phyloP scores from a whole-genome alignment of 2,888 invertebrate species.

The Calameuta pallipes region DNA sequence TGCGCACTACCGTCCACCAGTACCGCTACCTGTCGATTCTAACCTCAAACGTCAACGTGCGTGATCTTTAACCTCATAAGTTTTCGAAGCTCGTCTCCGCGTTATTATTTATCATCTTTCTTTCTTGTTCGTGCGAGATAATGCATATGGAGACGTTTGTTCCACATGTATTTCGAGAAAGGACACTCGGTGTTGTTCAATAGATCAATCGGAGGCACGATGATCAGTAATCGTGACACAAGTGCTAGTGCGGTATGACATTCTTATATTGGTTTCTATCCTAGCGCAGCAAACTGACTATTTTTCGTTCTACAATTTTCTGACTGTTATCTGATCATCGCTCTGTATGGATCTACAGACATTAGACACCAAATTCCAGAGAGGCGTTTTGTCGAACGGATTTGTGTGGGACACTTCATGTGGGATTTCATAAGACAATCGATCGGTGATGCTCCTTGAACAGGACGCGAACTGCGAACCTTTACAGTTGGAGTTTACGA shows the following conservation, averaged over 20 bases:
- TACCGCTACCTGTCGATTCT: slow-evolving; percentile 59
- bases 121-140: not conserved
- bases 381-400: too few species aligned
- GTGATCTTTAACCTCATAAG: slow-evolving; percentile 17
- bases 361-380: not conserved
- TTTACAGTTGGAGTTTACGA: not conserved
- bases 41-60: slow-evolving; percentile 58
- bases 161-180: not conserved
- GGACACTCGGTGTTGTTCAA: not conserved
- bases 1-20: not conserved
- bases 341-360: not conserved
- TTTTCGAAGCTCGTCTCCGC: not conserved
- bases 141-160: not conserved
- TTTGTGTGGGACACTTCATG: too few species aligned
- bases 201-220: not conserved
- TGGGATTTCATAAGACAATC: not conserved
- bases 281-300: not conserved
- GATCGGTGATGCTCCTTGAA: not conserved
- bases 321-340: too few species aligned
- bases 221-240: not conserved
- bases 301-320: too few species aligned
- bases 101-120: not conserved
- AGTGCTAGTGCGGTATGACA: not conserved
- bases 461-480: not conserved
- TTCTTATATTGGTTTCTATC: not conserved